A percentile compares a stretch with the other conserved stretches of the same genome.
phyloP scores from a whole-genome alignment of 2,113 vertebrate genomes.

The Vulpes ferrilata region DNA sequence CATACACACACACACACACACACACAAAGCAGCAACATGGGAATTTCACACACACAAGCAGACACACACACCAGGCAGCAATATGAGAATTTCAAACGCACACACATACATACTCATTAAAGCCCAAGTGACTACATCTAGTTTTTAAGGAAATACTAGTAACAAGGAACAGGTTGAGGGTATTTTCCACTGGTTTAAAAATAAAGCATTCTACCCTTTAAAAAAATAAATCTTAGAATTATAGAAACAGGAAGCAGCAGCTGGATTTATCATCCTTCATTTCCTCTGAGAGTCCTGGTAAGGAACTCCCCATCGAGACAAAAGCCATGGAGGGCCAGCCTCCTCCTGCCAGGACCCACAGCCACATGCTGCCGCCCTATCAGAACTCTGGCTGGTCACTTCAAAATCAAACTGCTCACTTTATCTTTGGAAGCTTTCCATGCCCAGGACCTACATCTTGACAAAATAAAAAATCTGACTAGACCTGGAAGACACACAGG shows the following conservation, averaged over 20 bases:
- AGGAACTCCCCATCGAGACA: slow-evolving; percentile 69
- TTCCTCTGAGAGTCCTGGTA: slow-evolving; percentile 76
- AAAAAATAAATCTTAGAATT: slow-evolving; percentile 75
- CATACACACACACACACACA: neutral
- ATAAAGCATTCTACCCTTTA: slow-evolving; percentile 74
- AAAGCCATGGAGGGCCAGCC: neutral
- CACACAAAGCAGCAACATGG: neutral
- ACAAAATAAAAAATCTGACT: neutral
- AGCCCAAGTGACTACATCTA: slow-evolving; percentile 32
- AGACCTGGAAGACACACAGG: neutral
- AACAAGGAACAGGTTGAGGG: slow-evolving; percentile 67
- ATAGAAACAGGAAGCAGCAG: slow-evolving; percentile 85
- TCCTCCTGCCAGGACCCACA: neutral
- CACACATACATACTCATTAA: neutral
- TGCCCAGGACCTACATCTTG: neutral
- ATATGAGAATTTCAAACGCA: slow-evolving; percentile 27
- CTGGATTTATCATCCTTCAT: slow-evolving; percentile 83
- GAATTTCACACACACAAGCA: neutral
- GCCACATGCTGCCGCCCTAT: accelerated
- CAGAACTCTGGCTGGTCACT: neutral
- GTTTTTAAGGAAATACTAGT: slow-evolving; percentile 74
- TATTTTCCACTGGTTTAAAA: slow-evolving; percentile 83
- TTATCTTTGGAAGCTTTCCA: neutral
- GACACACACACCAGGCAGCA: neutral
- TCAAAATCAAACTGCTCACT: neutral